phyloP scores from a whole-genome alignment of 1,140 invertebrate species.

The Drosophila carrolli region DNA sequence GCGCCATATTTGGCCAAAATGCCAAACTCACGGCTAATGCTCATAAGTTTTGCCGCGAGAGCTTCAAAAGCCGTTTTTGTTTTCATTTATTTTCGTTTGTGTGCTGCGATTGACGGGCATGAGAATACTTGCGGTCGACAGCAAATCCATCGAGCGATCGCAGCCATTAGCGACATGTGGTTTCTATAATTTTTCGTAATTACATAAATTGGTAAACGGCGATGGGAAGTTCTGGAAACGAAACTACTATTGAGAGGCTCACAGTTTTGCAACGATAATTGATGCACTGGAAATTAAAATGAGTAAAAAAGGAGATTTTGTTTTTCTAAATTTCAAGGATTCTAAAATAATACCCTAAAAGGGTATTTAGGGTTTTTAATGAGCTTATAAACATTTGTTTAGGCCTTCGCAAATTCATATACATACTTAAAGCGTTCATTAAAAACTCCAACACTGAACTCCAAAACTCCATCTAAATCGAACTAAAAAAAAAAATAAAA shows the following conservation, averaged over 20 bases:
- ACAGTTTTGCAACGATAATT: slow-evolving; percentile 62
- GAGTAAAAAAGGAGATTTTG: not conserved
- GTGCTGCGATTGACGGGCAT: slow-evolving; percentile 65
- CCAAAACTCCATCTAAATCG: no score
- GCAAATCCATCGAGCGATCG: slow-evolving; percentile 52
- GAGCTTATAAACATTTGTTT: no score
- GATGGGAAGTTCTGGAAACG: slow-evolving; percentile 51
- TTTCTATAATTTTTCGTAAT: slow-evolving; percentile 64
- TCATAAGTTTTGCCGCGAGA: slow-evolving; percentile 64
- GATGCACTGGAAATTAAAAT: slow-evolving; percentile 8
- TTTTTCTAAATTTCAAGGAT: not conserved
- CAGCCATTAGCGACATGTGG: slow-evolving; percentile 62
- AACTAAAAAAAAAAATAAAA: not conserved
- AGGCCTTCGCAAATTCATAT: no score
- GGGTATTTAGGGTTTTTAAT: no score
- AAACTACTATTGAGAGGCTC: slow-evolving; percentile 44
- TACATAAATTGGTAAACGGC: slow-evolving; percentile 57
- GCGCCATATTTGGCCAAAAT: slow-evolving; percentile 77
- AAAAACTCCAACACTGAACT: no score
- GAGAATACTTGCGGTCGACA: slow-evolving; percentile 74
- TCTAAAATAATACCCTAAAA: no score
- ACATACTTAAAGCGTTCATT: no score
- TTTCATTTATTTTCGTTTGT: not conserved
- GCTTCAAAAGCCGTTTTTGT: slow-evolving; percentile 23
- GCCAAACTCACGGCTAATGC: slow-evolving; percentile 76